Evolutionary conservation across 1,140 invertebrate genomes (phyloP).

Genomic region (Pachyrhynchus sulphureomaculatus): DNA sequence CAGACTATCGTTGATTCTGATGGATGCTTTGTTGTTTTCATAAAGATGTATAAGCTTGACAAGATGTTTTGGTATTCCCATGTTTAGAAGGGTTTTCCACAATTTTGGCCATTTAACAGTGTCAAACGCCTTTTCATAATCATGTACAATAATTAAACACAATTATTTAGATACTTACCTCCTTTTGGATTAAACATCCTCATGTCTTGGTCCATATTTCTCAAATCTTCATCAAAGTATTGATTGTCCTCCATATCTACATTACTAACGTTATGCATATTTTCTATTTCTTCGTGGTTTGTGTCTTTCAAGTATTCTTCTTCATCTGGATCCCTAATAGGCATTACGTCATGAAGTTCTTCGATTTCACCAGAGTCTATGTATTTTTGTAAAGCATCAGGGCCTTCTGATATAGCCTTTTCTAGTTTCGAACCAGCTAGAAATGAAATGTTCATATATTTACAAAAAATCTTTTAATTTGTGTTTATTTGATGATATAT

Average conservation of each 20-base stretch:
- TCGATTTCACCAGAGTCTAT: slow-evolving; percentile 76
- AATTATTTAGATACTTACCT: slow-evolving; percentile 5
- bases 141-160: too few relatives aligned
- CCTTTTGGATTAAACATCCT: slow-evolving; percentile 26
- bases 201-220: slow-evolving; percentile 37
- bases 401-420: slow-evolving; percentile 72
- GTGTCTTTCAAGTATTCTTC: slow-evolving; percentile 58
- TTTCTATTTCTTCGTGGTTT: slow-evolving; percentile 29
- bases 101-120: too few relatives aligned
- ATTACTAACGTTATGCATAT: slow-evolving; percentile 39
- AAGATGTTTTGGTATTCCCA: too few relatives aligned
- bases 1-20: too few relatives aligned
- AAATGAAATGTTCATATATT: slow-evolving; percentile 35
- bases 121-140: too few relatives aligned
- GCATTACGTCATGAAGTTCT: slow-evolving; percentile 73
- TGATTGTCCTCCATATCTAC: slow-evolving; percentile 27
- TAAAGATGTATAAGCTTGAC: too few relatives aligned
- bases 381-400: slow-evolving; percentile 71
- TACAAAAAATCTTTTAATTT: background rate
- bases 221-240: slow-evolving; percentile 36
- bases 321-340: slow-evolving; percentile 59
- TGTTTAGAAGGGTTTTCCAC: too few relatives aligned
- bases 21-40: too few relatives aligned
- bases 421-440: slow-evolving; percentile 70
- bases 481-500: background rate